Evolutionary conservation across 2,888 invertebrate genomes (phyloP), one percentile per base, ranked within the genome.

Genomic region (Pterobdella sp.): DNA sequence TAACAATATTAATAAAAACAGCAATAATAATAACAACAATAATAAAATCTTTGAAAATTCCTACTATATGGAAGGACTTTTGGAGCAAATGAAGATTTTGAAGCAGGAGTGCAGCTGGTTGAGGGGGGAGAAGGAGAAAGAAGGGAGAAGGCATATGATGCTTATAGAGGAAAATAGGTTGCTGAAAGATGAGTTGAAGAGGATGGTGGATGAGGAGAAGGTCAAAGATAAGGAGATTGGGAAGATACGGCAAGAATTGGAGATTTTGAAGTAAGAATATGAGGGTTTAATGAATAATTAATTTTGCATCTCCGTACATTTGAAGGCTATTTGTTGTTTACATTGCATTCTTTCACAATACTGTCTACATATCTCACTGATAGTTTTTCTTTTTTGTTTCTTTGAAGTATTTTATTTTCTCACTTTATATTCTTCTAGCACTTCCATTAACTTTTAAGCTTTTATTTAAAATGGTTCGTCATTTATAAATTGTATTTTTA

Each of bases 131-230:
- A 56, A 26, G n/a, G 60, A 56, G 4, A 26, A 56, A 26, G 60
- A 26, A 3, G 26, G 4, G 60, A 56, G 4, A 56, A n/a, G n/a
- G 60, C 26, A 3, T 22, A 14, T 7, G 60, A 26, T 22, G 60
- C 7, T 42, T 7, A 22, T 14, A 22, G 49, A 42, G 49, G 4
- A 22, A 26, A 56, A 56, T 56, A 32, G 18, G 14, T 3, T 66
- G 66, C 22, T 66, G 66, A 3, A 31, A 32, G 66, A 2, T 26
- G 66, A 35, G 66, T 22, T 66, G 66, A n/a, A 2, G 31, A n/a
- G n/a, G 66, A n/a, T 66, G 66, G 66, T 31, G 66, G 66, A 35
- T 26, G 66, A 35, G 66, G 66, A 2, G 31, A 4, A 18, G 31
- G 29, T 3, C 31, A 35, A 22, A n/a, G 66, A 35, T 26, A n/a